Evolutionary conservation across 2,113 vertebrate genomes (phyloP).

Genomic region (Myotis brandtii): DNA sequence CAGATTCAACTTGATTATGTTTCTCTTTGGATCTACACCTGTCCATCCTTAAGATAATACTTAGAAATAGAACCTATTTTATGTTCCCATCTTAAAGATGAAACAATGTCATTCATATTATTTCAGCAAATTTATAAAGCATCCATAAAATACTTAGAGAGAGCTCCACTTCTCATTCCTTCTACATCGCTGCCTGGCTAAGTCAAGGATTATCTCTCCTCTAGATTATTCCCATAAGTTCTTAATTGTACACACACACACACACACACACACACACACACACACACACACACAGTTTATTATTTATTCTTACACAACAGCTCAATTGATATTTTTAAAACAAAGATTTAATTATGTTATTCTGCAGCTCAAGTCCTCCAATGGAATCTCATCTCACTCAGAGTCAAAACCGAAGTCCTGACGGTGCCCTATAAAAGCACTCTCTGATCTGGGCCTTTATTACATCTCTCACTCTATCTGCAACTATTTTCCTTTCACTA

Average conservation of each 20-base stretch:
- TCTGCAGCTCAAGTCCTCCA: not conserved
- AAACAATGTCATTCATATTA: not conserved
- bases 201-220: not conserved
- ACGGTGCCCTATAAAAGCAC: not conserved
- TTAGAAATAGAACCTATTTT: not conserved
- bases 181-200: not conserved
- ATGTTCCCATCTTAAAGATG: not conserved
- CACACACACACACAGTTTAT: not conserved
- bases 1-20: not conserved
- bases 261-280: no score
- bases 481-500: not conserved
- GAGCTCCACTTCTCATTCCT: not conserved
- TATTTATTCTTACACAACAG: not conserved
- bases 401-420: not conserved
- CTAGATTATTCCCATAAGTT: not conserved
- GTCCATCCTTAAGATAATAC: not conserved
- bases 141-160: not conserved
- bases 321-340: not conserved
- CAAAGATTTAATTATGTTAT: not conserved
- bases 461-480: not conserved
- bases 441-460: not conserved
- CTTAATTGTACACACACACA: not conserved
- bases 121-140: conserved; percentile 11
- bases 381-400: not conserved
- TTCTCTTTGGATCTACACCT: not conserved